Conservation (phyloP, 2,113 vertebrate species). For the Nesoenas mayeri region DNA sequence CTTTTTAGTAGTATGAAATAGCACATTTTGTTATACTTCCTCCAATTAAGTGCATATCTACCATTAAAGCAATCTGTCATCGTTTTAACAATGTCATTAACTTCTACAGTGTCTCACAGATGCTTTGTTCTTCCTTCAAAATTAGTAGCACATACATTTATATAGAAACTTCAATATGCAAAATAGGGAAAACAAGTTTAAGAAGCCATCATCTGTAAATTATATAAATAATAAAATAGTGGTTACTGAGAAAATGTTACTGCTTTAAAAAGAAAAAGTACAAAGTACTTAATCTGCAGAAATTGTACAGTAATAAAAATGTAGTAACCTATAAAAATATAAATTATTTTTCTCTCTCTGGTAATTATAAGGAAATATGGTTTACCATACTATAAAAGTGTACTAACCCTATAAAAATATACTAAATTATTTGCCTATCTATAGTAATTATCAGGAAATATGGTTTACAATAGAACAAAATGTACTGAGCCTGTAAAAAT, state of each 20-base stretch:
- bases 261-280: slow-evolving; percentile 64
- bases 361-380: slow-evolving; percentile 75
- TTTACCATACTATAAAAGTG: slow-evolving; percentile 72
- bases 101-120: slow-evolving; percentile 64
- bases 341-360: slow-evolving; percentile 70
- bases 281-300: slow-evolving; percentile 63
- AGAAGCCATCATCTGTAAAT: slow-evolving; percentile 66
- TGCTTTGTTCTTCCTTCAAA: slow-evolving; percentile 76
- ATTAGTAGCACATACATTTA: slow-evolving; percentile 71
- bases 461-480: slow-evolving; percentile 68
- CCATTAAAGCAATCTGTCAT: slow-evolving; percentile 78
- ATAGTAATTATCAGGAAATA: slow-evolving; percentile 73
- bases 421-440: slow-evolving; percentile 73
- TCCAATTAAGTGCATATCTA: slow-evolving; percentile 75
- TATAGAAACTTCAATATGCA: slow-evolving; percentile 65
- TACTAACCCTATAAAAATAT: slow-evolving; percentile 68
- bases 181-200: slow-evolving; percentile 71
- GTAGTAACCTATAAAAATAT: slow-evolving; percentile 72
- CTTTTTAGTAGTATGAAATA: slow-evolving; percentile 71
- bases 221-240: slow-evolving; percentile 74
- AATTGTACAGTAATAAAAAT: slow-evolving; percentile 72
- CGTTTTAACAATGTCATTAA: slow-evolving; percentile 77
- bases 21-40: slow-evolving; percentile 74
- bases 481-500: slow-evolving; percentile 68
- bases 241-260: slow-evolving; percentile 43